phyloP scores from a whole-genome alignment of 2,113 vertebrate genomes.

The Cryptoleucopteryx plumbea region DNA sequence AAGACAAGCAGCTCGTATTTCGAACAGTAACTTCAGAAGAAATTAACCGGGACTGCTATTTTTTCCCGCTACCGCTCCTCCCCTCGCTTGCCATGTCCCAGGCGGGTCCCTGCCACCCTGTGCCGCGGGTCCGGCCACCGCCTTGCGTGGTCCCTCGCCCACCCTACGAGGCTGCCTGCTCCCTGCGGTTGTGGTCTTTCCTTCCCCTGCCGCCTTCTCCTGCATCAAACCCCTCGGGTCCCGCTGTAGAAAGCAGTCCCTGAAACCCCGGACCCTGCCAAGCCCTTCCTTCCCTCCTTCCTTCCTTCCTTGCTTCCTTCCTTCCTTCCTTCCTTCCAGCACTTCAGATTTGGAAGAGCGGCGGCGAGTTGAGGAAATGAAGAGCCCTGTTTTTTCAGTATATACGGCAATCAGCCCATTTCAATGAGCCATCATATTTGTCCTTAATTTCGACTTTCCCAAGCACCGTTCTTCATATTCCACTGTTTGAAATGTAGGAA shows the following conservation, averaged over 20 bases:
- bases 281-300: background rate
- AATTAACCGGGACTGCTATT: background rate
- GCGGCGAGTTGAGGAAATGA: background rate
- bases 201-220: background rate
- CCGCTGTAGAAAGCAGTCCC: background rate
- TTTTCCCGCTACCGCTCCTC: background rate
- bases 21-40: background rate
- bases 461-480: background rate
- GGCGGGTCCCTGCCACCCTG: background rate
- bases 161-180: background rate
- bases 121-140: background rate
- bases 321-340: background rate
- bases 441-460: conserved; percentile 33
- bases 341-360: background rate
- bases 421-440: background rate
- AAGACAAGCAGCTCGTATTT: background rate
- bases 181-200: background rate
- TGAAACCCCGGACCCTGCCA: background rate
- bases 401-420: background rate
- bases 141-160: background rate
- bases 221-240: background rate
- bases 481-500: conserved; percentile 20
- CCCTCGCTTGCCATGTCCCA: background rate
- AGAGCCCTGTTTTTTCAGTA: background rate
- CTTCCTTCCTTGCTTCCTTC: too few relatives aligned